A percentile compares a stretch with the other conserved stretches of the same genome.
These are phyloP conservation scores for Parazoanthus darwini DNA, from an alignment of 92 coral and sea anemone species.

Conservation along the genomic window DNA sequence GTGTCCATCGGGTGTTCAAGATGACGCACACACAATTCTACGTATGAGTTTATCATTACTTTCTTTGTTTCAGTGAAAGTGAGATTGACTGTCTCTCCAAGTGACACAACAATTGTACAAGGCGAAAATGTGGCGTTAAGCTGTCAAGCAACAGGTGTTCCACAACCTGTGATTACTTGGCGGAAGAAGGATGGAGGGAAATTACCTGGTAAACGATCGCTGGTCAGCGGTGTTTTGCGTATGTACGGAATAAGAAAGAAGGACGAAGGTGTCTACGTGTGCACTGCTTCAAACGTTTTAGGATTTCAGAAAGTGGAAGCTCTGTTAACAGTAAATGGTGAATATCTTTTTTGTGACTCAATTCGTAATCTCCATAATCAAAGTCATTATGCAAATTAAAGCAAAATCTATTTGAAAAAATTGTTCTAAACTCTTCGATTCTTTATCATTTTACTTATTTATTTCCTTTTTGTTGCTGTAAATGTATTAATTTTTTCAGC, in stretches of 20 bases:
- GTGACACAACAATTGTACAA: conserved; percentile 45
- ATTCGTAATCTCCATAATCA: no score
- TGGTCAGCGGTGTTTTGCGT: conserved; percentile 35
- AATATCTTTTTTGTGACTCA: neutral
- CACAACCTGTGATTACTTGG: conserved; percentile 54
- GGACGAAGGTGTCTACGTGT: conserved; percentile 52
- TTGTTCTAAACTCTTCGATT: no score
- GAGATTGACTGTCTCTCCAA: conserved; percentile 19
- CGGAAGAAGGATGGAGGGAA: conserved; percentile 44
- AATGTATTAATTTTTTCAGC: no score
- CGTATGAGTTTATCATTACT: neutral
- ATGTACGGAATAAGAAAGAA: conserved; percentile 20
- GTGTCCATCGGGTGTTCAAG: no score
- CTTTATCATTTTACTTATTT: no score
- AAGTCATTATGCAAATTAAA: no score
- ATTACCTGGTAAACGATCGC: conserved; percentile 20
- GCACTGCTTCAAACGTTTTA: conserved; percentile 44
- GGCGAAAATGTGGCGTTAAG: conserved; percentile 43
- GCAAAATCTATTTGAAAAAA: no score
- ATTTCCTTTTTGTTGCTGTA: no score
- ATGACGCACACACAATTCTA: no score
- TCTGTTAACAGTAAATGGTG: conserved; percentile 46
- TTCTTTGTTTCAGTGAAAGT: conserved; percentile 27
- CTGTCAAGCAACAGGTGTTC: conserved; percentile 56
- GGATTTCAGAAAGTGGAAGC: conserved; percentile 51